Conservation (phyloP, 2,888 invertebrate species). For the Plebejus argus region DNA sequence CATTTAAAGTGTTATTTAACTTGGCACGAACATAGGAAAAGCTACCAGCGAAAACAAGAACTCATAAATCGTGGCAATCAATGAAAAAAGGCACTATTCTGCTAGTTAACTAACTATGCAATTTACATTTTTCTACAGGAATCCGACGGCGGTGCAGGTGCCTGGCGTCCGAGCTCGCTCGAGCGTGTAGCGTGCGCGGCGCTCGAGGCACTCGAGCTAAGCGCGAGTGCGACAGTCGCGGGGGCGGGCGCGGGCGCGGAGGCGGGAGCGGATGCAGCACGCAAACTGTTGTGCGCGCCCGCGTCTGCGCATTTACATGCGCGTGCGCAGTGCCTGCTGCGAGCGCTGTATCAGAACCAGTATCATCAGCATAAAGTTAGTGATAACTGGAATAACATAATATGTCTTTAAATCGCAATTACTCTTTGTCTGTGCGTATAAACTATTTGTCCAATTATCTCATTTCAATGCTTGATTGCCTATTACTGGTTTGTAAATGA, state of each 20-base stretch:
- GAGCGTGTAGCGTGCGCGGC: slow-evolving; percentile 74
- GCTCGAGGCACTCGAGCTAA: slow-evolving; percentile 68
- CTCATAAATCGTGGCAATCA: too few relatives aligned
- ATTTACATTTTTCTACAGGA: slow-evolving; percentile 51
- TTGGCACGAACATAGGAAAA: too few relatives aligned
- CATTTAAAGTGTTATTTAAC: too few relatives aligned
- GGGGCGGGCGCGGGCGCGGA: slow-evolving; percentile 56
- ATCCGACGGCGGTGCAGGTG: slow-evolving; percentile 55
- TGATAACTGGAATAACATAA: slow-evolving; percentile 45
- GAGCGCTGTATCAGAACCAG: slow-evolving; percentile 86
- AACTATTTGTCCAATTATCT: too few relatives aligned
- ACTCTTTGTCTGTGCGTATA: too few relatives aligned
- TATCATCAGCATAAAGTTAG: slow-evolving; percentile 95
- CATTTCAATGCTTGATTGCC: too few relatives aligned
- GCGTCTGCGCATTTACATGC: slow-evolving; percentile 69
- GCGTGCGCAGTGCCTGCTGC: slow-evolving; percentile 89
- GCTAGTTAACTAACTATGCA: too few relatives aligned
- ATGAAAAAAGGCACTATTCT: too few relatives aligned
- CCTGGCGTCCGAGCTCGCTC: slow-evolving; percentile 67
- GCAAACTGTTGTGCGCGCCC: slow-evolving; percentile 70
- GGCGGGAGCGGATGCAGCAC: slow-evolving; percentile 62
- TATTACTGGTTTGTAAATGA: too few relatives aligned
- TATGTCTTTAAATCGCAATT: too few relatives aligned
- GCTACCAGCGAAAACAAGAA: too few relatives aligned
- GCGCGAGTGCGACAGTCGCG: slow-evolving; percentile 55